These are phyloP conservation scores for Drosophila sturtevanti DNA, from an alignment of 1,140 invertebrate species.

Conservation along the genomic window DNA sequence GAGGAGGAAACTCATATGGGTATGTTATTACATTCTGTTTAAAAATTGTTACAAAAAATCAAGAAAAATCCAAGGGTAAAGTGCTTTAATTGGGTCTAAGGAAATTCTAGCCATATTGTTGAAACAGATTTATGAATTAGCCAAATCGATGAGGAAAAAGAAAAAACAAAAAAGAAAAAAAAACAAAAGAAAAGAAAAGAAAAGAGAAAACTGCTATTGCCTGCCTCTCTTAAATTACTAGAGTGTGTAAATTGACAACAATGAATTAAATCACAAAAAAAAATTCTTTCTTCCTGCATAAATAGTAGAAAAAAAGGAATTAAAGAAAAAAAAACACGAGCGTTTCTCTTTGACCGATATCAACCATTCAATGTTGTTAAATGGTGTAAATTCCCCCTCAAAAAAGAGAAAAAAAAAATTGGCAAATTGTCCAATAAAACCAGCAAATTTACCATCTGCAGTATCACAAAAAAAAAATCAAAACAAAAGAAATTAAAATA, in stretches of 20 bases:
- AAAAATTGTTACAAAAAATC: slow-evolving; percentile 12
- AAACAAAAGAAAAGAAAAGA: not conserved
- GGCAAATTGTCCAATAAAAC: too few relatives aligned
- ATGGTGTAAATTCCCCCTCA: too few relatives aligned
- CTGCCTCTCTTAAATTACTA: not conserved
- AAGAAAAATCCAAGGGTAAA: slow-evolving; percentile 24
- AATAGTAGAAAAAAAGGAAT: not conserved
- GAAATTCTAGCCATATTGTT: not conserved
- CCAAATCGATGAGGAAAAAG: not conserved
- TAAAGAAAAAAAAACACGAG: too few relatives aligned
- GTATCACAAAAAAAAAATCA: too few relatives aligned
- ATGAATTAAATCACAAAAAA: not conserved
- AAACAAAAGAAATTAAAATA: too few relatives aligned
- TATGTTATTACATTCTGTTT: slow-evolving; percentile 83
- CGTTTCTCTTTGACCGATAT: too few relatives aligned
- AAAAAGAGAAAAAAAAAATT: too few relatives aligned
- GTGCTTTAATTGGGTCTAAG: slow-evolving; percentile 24
- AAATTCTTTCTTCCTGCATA: not conserved
- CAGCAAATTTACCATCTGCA: too few relatives aligned
- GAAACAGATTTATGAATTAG: slow-evolving; percentile 21
- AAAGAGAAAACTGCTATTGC: not conserved
- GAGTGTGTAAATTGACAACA: not conserved
- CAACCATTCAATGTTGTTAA: too few relatives aligned
- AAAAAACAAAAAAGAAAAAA: not conserved
- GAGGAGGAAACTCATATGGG: slow-evolving; percentile 83